Conservation (phyloP, 2,113 vertebrate species). For the Sander lucioperca region DNA sequence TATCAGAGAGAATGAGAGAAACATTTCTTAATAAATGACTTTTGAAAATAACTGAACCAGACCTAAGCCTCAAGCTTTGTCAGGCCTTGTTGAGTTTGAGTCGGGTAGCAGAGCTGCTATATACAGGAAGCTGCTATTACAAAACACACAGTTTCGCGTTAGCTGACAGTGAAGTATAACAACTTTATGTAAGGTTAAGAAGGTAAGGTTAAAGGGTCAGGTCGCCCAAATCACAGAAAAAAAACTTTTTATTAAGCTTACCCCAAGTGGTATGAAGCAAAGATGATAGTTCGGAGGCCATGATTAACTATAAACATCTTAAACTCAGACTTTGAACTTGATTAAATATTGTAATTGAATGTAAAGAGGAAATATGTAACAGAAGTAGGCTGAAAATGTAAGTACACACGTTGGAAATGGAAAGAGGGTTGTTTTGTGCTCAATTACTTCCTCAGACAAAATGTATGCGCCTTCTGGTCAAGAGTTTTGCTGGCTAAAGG, state of each 20-base stretch:
- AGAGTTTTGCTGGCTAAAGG: slow-evolving; percentile 4
- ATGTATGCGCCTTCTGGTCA: background rate
- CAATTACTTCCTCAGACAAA: slow-evolving; percentile 1
- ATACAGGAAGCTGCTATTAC: background rate
- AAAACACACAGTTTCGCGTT: background rate
- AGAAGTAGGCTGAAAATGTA: background rate
- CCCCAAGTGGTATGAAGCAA: background rate
- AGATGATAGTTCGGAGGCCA: background rate
- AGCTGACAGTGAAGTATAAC: background rate
- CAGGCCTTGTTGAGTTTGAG: slow-evolving; percentile 21
- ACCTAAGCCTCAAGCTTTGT: slow-evolving; percentile 34
- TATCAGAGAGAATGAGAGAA: slow-evolving; percentile 8
- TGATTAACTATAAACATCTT: background rate
- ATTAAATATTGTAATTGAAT: slow-evolving; percentile 25
- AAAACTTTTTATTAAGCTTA: background rate
- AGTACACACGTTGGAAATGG: background rate
- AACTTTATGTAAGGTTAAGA: background rate
- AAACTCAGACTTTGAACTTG: background rate
- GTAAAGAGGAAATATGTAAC: slow-evolving; percentile 4
- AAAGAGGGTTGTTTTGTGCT: slow-evolving; percentile 11
- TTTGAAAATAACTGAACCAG: slow-evolving; percentile 20
- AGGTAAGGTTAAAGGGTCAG: background rate
- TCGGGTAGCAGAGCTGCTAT: background rate
- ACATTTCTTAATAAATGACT: slow-evolving; percentile 28
- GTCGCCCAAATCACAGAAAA: background rate